phyloP scores from a whole-genome alignment of 2,888 invertebrate species.

The Lochmaea capreae region DNA sequence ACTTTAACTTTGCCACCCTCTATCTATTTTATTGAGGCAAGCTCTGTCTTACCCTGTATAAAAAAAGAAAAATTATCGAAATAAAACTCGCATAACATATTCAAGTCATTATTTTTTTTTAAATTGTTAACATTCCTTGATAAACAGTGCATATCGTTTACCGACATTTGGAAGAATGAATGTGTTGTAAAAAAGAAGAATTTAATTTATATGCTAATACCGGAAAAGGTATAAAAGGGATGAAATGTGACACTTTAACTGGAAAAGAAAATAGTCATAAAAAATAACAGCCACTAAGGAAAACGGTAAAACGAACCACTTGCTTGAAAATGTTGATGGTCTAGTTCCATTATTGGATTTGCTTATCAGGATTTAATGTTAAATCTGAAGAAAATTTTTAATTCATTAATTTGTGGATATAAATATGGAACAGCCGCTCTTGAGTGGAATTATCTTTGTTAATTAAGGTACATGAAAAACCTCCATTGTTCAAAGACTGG shows the following conservation, averaged over 20 bases:
- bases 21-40: too few species aligned
- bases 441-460: too few species aligned
- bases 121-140: not conserved
- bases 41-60: too few species aligned
- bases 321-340: not conserved
- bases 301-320: not conserved
- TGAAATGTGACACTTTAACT: conserved; percentile 20
- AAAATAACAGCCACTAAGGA: conserved; percentile 1
- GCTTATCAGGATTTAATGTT: not conserved
- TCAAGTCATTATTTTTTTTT: not conserved
- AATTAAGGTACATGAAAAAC: too few species aligned
- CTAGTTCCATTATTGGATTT: conserved; percentile 3
- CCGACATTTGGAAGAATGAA: not conserved
- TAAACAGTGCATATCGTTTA: not conserved
- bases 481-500: too few species aligned
- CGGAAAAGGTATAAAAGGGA: conserved; percentile 15
- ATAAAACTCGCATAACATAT: not conserved
- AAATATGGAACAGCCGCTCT: too few species aligned
- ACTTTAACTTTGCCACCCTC: too few species aligned
- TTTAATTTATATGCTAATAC: conserved; percentile 23
- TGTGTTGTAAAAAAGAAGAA: conserved; percentile 12
- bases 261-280: conserved; percentile 21
- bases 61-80: not conserved
- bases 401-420: not conserved
- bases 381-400: not conserved